Conservation (phyloP, 2,888 invertebrate species). For the Aquatica leii region DNA sequence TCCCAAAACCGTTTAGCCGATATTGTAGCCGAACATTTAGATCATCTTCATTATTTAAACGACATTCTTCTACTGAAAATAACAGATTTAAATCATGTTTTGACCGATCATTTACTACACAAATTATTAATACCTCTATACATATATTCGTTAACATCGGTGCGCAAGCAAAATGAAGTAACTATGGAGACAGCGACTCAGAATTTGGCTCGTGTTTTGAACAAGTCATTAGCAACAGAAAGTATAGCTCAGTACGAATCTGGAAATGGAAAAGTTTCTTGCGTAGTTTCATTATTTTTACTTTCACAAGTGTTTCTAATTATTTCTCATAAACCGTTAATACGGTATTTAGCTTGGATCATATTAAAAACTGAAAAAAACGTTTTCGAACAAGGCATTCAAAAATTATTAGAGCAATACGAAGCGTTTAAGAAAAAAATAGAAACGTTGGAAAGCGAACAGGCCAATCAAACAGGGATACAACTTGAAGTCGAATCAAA, state of each 20-base stretch:
- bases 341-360: conserved; percentile 89
- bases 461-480: conserved; percentile 28
- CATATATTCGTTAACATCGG: conserved; percentile 81
- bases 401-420: conserved; percentile 56
- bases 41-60: conserved; percentile 96
- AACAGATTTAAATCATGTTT: conserved; percentile 89
- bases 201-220: conserved; percentile 71
- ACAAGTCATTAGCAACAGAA: conserved; percentile 65
- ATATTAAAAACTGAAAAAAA: conserved; percentile 81
- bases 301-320: conserved; percentile 96
- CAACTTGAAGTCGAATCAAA: conserved; percentile 45
- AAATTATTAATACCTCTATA: conserved; percentile 92
- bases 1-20: conserved; percentile 90
- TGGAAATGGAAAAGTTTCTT: conserved; percentile 73
- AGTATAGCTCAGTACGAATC: conserved; percentile 50
- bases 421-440: conserved; percentile 46
- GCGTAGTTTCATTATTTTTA: conserved; percentile 89
- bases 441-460: conserved; percentile 36
- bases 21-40: conserved; percentile 95
- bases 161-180: conserved; percentile 61
- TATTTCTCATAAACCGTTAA: conserved; percentile 88
- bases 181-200: conserved; percentile 70
- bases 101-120: conserved; percentile 93
- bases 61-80: conserved; percentile 94
- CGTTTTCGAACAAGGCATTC: conserved; percentile 56